Evolutionary conservation across 2,888 invertebrate genomes (phyloP).

Genomic region (Andricus curvator): DNA sequence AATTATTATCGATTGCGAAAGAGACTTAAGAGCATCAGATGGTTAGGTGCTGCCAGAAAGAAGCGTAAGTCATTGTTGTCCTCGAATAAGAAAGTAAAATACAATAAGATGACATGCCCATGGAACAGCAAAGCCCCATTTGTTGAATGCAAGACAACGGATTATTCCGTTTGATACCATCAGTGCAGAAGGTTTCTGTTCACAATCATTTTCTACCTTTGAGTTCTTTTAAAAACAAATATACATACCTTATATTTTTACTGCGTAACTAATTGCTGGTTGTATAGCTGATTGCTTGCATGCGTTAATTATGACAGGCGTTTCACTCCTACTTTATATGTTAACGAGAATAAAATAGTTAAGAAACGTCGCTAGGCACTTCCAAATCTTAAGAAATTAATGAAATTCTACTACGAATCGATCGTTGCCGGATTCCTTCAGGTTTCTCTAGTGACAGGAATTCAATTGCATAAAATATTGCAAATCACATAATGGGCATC

Average conservation of each 20-base stretch:
- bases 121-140: not conserved
- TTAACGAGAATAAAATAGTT: conserved; percentile 1
- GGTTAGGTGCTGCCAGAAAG: conserved; percentile 31
- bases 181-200: not conserved
- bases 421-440: conserved; percentile 22
- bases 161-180: not conserved
- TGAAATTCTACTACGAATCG: conserved; percentile 23
- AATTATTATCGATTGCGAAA: conserved; percentile 39
- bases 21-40: conserved; percentile 17
- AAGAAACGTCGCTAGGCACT: not conserved
- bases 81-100: conserved; percentile 33
- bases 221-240: not conserved
- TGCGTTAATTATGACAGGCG: not conserved
- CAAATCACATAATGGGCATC: conserved; percentile 2
- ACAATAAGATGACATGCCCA: conserved; percentile 30
- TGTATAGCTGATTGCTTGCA: not conserved
- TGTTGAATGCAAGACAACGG: not conserved
- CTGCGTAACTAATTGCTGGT: not conserved
- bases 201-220: not conserved
- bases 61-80: conserved; percentile 37
- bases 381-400: conserved; percentile 21
- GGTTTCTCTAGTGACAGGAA: conserved; percentile 11
- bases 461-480: conserved; percentile 30
- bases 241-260: not conserved
- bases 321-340: not conserved